Conservation (phyloP, 2,888 invertebrate species). For the Caenorhabditis imperialis region DNA sequence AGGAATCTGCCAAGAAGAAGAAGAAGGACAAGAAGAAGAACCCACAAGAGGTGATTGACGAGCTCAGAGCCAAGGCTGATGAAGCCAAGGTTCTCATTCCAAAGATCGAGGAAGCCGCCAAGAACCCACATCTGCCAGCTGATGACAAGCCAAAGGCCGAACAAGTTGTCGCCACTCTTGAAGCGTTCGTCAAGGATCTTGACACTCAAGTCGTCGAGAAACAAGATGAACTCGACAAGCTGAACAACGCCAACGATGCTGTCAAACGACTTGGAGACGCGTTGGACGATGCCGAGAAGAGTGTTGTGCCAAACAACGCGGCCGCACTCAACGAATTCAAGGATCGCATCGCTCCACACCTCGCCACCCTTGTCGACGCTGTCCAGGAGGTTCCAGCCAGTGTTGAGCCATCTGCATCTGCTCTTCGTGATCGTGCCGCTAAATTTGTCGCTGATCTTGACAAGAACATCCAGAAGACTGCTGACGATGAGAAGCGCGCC, state of each 20-base stretch:
- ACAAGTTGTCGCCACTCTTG: slow-evolving; percentile 43
- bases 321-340: slow-evolving; percentile 51
- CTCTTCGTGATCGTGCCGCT: slow-evolving; percentile 39
- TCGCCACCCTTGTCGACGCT: slow-evolving; percentile 37
- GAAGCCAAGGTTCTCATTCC: slow-evolving; percentile 2
- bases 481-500: slow-evolving; percentile 1
- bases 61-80: too few relatives aligned
- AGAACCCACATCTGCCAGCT: slow-evolving; percentile 45
- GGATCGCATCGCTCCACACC: slow-evolving; percentile 36
- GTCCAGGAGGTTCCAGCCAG: slow-evolving; percentile 39
- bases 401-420: slow-evolving; percentile 35
- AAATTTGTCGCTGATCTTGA: slow-evolving; percentile 43
- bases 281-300: too few relatives aligned
- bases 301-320: too few relatives aligned
- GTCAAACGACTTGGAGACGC: slow-evolving; percentile 37
- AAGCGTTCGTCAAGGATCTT: slow-evolving; percentile 46
- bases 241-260: slow-evolving; percentile 52
- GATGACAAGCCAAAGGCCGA: slow-evolving; percentile 52
- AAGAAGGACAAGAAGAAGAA: too few relatives aligned
- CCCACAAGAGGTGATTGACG: too few relatives aligned
- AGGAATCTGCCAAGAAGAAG: too few relatives aligned
- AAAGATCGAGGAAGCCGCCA: slow-evolving; percentile 53
- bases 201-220: slow-evolving; percentile 47
- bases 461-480: slow-evolving; percentile 6
- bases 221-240: slow-evolving; percentile 52